A percentile compares a stretch with the other conserved stretches of the same genome.
Conservation (phyloP, 2,797 vertebrate species). For the Euphonia xanthogaster region DNA sequence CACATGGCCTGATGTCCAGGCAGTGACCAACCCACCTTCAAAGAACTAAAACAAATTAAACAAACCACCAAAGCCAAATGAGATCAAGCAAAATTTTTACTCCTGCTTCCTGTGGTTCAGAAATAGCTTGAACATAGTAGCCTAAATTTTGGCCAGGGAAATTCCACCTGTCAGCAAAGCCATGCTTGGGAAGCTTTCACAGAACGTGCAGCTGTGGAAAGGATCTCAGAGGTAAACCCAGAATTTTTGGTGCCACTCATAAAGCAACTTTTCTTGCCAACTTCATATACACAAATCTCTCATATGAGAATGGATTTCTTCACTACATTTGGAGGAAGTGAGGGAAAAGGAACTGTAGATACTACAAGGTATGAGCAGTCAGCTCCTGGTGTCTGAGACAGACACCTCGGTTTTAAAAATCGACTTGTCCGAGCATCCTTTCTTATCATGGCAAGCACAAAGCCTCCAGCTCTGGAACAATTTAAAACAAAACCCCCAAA, state of each 20-base stretch:
- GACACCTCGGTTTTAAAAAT: neutral
- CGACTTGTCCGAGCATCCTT: accelerated
- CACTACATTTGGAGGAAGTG: neutral
- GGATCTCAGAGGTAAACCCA: neutral
- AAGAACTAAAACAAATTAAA: neutral
- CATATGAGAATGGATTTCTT: neutral
- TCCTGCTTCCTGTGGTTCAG: neutral
- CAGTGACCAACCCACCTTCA: neutral
- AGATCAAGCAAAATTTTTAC: neutral
- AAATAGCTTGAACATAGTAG: neutral
- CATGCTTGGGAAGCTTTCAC: neutral
- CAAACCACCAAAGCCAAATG: neutral
- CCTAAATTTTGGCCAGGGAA: neutral
- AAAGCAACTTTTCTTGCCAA: neutral
- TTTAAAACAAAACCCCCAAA: neutral
- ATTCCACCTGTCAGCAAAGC: neutral
- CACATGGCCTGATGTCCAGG: accelerated
- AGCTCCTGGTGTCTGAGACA: neutral
- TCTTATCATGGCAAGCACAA: neutral
- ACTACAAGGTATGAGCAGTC: neutral
- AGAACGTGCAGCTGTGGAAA: neutral
- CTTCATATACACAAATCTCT: neutral
- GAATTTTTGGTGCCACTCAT: neutral
- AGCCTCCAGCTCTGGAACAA: neutral
- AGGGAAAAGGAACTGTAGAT: neutral